Conservation (phyloP, 2,888 invertebrate genomes). For the Lepidonotus clava region DNA sequence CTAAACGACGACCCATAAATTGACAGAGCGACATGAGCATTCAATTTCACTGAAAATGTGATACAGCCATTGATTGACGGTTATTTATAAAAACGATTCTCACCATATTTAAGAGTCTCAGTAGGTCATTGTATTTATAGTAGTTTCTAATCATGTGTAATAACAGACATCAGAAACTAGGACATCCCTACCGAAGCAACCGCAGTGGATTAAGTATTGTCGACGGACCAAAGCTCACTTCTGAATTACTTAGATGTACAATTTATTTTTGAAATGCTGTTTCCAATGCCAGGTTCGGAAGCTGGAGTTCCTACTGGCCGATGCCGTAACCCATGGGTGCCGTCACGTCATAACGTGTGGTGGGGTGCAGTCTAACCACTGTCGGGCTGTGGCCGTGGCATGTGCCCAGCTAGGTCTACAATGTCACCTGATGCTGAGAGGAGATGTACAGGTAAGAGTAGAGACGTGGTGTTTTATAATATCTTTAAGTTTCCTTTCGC, state of each 20-base stretch:
- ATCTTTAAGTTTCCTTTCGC: no score
- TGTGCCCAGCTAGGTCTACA: conserved; percentile 71
- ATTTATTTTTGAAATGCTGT: background rate
- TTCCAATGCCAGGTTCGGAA: conserved; percentile 71
- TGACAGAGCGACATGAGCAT: no score
- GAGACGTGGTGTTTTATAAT: no score
- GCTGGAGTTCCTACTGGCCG: conserved; percentile 77
- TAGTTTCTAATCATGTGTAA: background rate
- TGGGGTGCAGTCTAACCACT: conserved; percentile 76
- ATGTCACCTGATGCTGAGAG: conserved; percentile 72
- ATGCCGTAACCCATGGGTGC: conserved; percentile 71
- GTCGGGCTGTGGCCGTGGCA: conserved; percentile 72
- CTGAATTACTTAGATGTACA: background rate
- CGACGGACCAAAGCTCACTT: background rate
- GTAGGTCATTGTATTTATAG: background rate
- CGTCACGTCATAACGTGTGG: conserved; percentile 76
- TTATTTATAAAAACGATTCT: no score
- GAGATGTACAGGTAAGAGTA: conserved; percentile 65
- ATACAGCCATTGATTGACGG: no score
- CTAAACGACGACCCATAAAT: no score
- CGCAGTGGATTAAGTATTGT: background rate
- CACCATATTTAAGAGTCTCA: no score
- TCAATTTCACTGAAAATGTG: no score
- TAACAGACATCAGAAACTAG: background rate
- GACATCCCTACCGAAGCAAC: background rate